These are phyloP conservation scores for Tanytarsus gracilentus DNA, from an alignment of 2,888 invertebrate species.

Conservation along the genomic window DNA sequence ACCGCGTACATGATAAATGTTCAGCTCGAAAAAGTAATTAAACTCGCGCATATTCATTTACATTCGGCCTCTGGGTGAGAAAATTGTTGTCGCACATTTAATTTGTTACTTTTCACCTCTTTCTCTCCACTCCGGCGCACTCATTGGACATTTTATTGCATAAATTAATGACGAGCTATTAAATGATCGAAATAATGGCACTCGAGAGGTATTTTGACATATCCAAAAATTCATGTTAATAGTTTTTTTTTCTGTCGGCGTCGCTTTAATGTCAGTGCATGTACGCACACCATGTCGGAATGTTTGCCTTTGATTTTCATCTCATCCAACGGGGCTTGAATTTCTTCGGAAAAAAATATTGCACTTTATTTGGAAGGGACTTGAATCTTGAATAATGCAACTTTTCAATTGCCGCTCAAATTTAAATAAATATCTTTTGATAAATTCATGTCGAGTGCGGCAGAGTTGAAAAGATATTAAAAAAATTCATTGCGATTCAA, in stretches of 20 bases:
- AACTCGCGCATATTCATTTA: slow-evolving; percentile 10
- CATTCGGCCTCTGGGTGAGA: slow-evolving; percentile 11
- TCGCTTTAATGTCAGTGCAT: not conserved
- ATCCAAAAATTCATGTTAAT: slow-evolving; percentile 5
- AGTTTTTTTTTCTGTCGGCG: not conserved
- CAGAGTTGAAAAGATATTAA: too few relatives aligned
- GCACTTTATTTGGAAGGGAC: not conserved
- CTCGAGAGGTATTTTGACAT: slow-evolving; percentile 6
- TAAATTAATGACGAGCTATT: not conserved
- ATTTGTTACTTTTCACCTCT: slow-evolving; percentile 2
- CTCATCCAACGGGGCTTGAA: too few relatives aligned
- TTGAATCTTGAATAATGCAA: not conserved
- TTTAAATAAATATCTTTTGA: not conserved
- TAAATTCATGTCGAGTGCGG: not conserved
- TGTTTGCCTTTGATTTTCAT: slow-evolving; percentile 9
- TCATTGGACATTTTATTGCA: not conserved
- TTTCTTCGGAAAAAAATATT: too few relatives aligned
- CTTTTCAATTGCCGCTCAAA: slow-evolving; percentile 7
- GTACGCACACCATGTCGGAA: slow-evolving; percentile 6
- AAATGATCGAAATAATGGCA: slow-evolving; percentile 1
- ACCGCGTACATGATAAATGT: not conserved
- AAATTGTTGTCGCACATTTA: slow-evolving; percentile 4
- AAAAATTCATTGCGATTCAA: not conserved
- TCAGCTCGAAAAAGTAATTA: slow-evolving; percentile 7
- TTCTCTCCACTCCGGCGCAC: not conserved